A percentile compares a stretch with the other conserved stretches of the same genome.
phyloP scores from a whole-genome alignment of 2,113 vertebrate species.

The Copsychus sechellarum region DNA sequence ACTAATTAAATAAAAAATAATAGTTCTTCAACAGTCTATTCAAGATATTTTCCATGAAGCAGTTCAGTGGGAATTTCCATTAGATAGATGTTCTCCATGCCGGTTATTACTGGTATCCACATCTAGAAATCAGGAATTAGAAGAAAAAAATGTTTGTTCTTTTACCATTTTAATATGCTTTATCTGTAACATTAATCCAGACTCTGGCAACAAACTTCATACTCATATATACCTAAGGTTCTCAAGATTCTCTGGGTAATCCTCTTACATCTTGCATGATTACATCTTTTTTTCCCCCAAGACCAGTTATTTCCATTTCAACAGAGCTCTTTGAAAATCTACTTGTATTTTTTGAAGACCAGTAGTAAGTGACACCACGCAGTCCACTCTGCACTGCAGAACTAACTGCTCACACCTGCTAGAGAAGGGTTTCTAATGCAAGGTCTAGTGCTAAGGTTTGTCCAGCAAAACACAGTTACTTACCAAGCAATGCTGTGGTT shows the following conservation, averaged over 20 bases:
- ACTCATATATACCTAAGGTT: neutral
- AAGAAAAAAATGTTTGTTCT: neutral
- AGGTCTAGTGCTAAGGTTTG: neutral
- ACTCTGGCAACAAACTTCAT: neutral
- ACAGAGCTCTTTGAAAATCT: neutral
- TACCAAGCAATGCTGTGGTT: constrained; percentile 76
- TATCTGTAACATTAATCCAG: neutral
- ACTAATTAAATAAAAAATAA: constrained; percentile 72
- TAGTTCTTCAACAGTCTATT: constrained; percentile 56
- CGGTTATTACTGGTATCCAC: constrained; percentile 48
- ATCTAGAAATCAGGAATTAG: constrained; percentile 53
- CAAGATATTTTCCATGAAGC: constrained; percentile 15
- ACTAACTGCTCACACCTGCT: neutral
- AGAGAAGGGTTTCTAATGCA: neutral
- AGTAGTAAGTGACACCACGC: neutral
- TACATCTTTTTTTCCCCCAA: neutral
- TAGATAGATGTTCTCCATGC: constrained; percentile 57
- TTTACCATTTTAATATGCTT: neutral
- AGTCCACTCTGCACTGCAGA: rapidly evolving
- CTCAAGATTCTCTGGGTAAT: neutral
- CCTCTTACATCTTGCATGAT: neutral
- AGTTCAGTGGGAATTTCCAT: constrained; percentile 63
- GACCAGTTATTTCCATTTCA: neutral
- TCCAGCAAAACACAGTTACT: neutral
- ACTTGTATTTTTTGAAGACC: neutral